Conservation (phyloP, 2,888 invertebrate genomes). For the Watsonalla cultraria region DNA sequence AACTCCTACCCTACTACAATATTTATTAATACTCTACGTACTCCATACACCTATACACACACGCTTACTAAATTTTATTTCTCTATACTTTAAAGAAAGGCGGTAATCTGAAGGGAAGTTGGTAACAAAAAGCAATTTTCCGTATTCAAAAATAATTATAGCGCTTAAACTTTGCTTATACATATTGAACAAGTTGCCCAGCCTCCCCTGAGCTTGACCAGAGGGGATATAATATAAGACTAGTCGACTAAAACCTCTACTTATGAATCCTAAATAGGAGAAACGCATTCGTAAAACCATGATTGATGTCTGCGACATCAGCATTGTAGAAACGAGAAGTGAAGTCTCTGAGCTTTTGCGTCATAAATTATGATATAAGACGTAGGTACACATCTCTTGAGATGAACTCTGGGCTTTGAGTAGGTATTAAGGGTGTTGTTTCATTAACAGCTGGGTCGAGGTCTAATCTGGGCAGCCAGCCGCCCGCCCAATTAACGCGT, state of each 20-base stretch:
- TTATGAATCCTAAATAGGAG: too few species aligned
- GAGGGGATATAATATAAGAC: too few species aligned
- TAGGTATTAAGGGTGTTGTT: slow-evolving; percentile 37
- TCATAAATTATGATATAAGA: not conserved
- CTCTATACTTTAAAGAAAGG: slow-evolving; percentile 39
- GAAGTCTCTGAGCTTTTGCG: too few species aligned
- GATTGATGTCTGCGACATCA: too few species aligned
- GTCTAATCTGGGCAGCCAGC: slow-evolving; percentile 54
- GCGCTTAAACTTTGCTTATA: too few species aligned
- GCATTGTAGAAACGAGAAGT: too few species aligned
- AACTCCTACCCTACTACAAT: slow-evolving; percentile 72
- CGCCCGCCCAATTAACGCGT: slow-evolving; percentile 77
- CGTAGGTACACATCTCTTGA: slow-evolving; percentile 1
- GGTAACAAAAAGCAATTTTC: not conserved
- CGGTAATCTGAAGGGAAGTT: slow-evolving; percentile 11
- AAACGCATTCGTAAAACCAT: too few species aligned
- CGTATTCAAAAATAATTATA: too few species aligned
- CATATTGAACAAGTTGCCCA: too few species aligned
- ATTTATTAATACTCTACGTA: slow-evolving; percentile 70
- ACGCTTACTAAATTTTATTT: slow-evolving; percentile 26
- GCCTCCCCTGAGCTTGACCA: too few species aligned
- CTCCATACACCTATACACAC: slow-evolving; percentile 27
- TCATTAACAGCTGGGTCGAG: slow-evolving; percentile 61
- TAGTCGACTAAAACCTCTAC: too few species aligned
- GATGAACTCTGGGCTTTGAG: slow-evolving; percentile 11